A percentile compares a stretch with the other conserved stretches of the same genome.
Evolutionary conservation across 2,797 vertebrate species (phyloP).

Genomic region (Tokudaia tokunoshimensis): DNA sequence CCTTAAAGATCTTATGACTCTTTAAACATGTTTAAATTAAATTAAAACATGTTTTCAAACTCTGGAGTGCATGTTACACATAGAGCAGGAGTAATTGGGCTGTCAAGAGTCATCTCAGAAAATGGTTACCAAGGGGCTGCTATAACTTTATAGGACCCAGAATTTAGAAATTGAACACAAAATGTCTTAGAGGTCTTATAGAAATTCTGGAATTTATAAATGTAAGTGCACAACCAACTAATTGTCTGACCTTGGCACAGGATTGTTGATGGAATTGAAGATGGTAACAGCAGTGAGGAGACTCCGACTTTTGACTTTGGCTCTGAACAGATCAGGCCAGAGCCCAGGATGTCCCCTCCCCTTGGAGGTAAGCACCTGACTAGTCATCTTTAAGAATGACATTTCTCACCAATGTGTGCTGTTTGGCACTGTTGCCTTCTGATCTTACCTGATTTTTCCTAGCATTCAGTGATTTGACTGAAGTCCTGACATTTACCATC

Average conservation of each 20-base stretch:
- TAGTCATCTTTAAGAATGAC: neutral
- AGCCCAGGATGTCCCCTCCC: constrained; percentile 86
- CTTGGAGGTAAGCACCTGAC: constrained; percentile 85
- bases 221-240: constrained; percentile 54
- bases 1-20: neutral
- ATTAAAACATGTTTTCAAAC: constrained; percentile 7
- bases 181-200: neutral
- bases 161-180: constrained; percentile 44
- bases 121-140: neutral
- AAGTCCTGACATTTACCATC: neutral
- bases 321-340: constrained; percentile 87
- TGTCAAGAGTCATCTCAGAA: neutral
- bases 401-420: neutral
- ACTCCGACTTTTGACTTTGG: constrained; percentile 90
- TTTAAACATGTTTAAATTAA: neutral
- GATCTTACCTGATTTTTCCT: neutral
- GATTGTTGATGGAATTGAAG: constrained; percentile 92
- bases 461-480: constrained; percentile 21
- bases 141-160: neutral
- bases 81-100: neutral
- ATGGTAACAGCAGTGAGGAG: constrained; percentile 87
- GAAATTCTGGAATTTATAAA: constrained; percentile 32
- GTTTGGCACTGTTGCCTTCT: constrained; percentile 25
- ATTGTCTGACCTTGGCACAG: constrained; percentile 81
- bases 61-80: neutral